phyloP scores from a whole-genome alignment of 2,888 invertebrate species.

The Microctonus aethiopoides region DNA sequence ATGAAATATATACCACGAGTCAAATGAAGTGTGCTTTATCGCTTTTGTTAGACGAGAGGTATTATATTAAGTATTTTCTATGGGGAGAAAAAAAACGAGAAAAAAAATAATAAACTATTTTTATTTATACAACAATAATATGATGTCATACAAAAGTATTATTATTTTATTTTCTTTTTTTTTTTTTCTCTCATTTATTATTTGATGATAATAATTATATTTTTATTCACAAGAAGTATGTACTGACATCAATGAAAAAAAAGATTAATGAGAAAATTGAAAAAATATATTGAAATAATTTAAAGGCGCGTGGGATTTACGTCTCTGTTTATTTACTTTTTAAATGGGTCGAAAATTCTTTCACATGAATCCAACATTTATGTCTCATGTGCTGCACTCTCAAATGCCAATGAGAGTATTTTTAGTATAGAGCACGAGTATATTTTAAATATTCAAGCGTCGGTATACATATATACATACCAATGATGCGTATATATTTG shows the following conservation, averaged over 20 bases:
- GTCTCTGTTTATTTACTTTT: constrained; percentile 24
- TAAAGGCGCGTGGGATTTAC: neutral
- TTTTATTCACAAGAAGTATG: too few relatives aligned
- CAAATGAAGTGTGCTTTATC: neutral
- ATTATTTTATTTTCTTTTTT: too few relatives aligned
- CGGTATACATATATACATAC: neutral
- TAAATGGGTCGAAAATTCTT: constrained; percentile 24
- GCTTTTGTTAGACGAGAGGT: neutral
- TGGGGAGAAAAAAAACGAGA: neutral
- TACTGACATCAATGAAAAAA: neutral
- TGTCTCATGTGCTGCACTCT: constrained; percentile 18
- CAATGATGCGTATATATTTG: neutral
- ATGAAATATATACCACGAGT: too few relatives aligned
- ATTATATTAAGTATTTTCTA: neutral
- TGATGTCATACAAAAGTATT: too few relatives aligned
- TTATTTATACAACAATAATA: too few relatives aligned
- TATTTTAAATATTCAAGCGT: constrained; percentile 32
- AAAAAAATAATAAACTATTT: too few relatives aligned
- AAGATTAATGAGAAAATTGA: constrained; percentile 6
- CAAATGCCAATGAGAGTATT: constrained; percentile 20
- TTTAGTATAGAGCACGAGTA: constrained; percentile 25
- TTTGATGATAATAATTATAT: too few relatives aligned
- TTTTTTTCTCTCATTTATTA: too few relatives aligned
- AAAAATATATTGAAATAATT: neutral
- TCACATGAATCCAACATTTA: constrained; percentile 12